These are phyloP conservation scores for Cyclophora albipunctata DNA, from an alignment of 2,888 invertebrate genomes.

Conservation along the genomic window DNA sequence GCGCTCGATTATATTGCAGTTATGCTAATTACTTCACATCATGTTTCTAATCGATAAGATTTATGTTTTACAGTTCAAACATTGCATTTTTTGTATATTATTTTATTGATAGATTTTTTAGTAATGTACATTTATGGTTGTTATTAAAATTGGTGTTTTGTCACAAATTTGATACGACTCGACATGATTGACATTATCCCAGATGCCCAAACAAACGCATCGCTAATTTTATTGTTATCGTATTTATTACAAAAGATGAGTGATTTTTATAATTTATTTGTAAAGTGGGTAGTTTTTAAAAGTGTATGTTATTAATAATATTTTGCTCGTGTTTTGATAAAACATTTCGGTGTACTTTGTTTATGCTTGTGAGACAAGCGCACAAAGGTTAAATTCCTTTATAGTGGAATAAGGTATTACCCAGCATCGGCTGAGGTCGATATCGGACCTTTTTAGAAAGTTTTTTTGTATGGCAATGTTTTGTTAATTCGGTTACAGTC, in stretches of 20 bases:
- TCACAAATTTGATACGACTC: too few species aligned
- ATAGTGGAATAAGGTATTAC: slow-evolving; percentile 42
- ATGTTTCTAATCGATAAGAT: too few species aligned
- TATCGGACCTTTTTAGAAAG: neutral
- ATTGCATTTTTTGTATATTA: too few species aligned
- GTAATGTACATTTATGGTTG: too few species aligned
- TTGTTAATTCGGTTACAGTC: too few species aligned
- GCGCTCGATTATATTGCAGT: too few species aligned
- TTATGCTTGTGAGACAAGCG: slow-evolving; percentile 69
- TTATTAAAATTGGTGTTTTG: too few species aligned
- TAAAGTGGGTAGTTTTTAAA: slow-evolving; percentile 45
- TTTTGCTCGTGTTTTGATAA: slow-evolving; percentile 24
- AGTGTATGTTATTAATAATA: slow-evolving; percentile 16
- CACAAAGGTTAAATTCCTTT: slow-evolving; percentile 54
- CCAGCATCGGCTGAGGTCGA: neutral
- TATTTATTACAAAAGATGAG: slow-evolving; percentile 64
- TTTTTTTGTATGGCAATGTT: too few species aligned
- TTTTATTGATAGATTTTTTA: too few species aligned
- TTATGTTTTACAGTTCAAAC: too few species aligned
- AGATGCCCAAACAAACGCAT: slow-evolving; percentile 36
- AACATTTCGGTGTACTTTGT: slow-evolving; percentile 37
- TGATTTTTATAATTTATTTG: slow-evolving; percentile 69
- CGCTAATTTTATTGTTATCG: slow-evolving; percentile 48
- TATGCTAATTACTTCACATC: too few species aligned
- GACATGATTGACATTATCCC: too few species aligned